A percentile compares a stretch with the other conserved stretches of the same genome.
Conservation (phyloP, 2,888 invertebrate species). For the Rhagium mordax region DNA sequence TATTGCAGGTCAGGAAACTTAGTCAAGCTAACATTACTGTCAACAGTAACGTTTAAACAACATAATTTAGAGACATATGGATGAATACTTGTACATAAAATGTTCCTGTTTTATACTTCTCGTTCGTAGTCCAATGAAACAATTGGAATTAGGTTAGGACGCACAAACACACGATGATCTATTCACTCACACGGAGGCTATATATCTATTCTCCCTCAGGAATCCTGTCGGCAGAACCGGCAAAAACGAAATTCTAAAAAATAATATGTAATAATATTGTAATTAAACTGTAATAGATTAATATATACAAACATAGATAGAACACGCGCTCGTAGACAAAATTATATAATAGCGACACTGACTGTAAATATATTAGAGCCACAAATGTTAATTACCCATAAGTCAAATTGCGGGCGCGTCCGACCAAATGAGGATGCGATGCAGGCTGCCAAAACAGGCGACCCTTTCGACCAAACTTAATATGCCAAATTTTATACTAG, state of each 20-base stretch:
- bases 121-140: constrained; percentile 56
- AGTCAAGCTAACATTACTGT: constrained; percentile 6
- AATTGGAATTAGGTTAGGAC: constrained; percentile 62
- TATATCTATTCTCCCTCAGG: constrained; percentile 52
- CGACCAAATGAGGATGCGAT: constrained; percentile 35
- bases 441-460: constrained; percentile 20
- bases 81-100: constrained; percentile 56
- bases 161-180: constrained; percentile 58
- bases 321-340: constrained; percentile 68
- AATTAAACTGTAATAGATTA: constrained; percentile 63
- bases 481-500: background rate
- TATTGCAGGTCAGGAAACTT: background rate
- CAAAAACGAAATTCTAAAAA: constrained; percentile 71
- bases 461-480: constrained; percentile 15
- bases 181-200: constrained; percentile 44
- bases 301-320: constrained; percentile 64
- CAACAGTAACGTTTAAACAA: background rate
- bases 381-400: constrained; percentile 57
- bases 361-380: constrained; percentile 65
- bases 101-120: constrained; percentile 64
- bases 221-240: constrained; percentile 57
- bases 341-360: constrained; percentile 59
- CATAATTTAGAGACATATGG: background rate
- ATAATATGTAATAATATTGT: constrained; percentile 67
- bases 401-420: constrained; percentile 54